Evolutionary conservation across 37 sponge, comb jelly and placozoan species (phyloP).

Genomic region (Cladorhizidae sp.): DNA sequence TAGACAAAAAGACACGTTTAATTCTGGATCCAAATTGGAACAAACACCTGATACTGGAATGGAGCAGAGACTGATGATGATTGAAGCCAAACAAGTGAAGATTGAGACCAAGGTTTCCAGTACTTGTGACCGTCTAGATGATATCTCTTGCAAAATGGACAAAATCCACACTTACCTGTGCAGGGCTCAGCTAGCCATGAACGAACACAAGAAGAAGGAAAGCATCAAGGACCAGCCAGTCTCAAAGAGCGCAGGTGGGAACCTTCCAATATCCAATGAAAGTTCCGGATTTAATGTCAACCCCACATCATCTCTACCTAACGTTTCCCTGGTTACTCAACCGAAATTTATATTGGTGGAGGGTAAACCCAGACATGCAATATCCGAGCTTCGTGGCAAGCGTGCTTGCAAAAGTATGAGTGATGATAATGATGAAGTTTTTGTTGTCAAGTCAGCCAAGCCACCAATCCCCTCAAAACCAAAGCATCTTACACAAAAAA

Average conservation of each 20-base stretch:
- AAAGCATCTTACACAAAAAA: neutral
- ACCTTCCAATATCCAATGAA: too few species aligned
- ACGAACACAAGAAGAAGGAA: neutral
- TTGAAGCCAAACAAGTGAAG: neutral
- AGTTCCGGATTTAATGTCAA: too few species aligned
- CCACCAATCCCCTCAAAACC: neutral
- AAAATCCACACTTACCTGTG: neutral
- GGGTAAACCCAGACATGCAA: too few species aligned
- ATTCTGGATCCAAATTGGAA: neutral
- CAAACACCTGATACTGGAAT: neutral
- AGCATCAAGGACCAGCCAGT: too few species aligned
- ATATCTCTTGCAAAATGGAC: neutral
- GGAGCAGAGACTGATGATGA: neutral
- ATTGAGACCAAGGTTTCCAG: neutral
- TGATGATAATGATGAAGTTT: too few species aligned
- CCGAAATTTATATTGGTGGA: too few species aligned
- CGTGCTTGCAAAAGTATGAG: too few species aligned
- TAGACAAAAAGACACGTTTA: neutral
- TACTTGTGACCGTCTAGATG: neutral
- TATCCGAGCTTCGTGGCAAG: too few species aligned
- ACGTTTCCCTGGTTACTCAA: too few species aligned
- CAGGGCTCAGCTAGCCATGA: neutral
- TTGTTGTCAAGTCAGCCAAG: neutral
- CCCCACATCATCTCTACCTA: too few species aligned
- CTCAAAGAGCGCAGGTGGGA: too few species aligned